Evolutionary conservation across 2,888 invertebrate species (phyloP).

Genomic region (Sinodicranocentrus sp.): DNA sequence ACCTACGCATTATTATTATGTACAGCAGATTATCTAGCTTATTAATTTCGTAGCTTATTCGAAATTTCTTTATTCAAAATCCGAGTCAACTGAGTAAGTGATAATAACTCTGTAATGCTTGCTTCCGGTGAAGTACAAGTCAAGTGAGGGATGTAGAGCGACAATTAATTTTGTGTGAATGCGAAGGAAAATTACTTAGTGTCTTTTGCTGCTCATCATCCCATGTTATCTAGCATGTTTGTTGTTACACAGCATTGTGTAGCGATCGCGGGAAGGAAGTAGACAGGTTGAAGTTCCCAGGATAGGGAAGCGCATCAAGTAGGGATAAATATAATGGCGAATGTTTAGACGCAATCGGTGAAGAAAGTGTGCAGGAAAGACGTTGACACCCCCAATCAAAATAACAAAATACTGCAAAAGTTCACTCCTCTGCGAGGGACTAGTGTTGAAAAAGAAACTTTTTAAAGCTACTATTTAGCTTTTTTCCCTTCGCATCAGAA

Average conservation of each 20-base stretch:
- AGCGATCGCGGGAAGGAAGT: constrained; percentile 45
- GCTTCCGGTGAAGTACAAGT: no score
- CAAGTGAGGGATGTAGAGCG: not conserved
- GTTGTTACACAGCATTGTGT: constrained; percentile 9
- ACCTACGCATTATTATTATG: no score
- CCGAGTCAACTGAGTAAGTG: no score
- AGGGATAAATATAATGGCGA: constrained; percentile 16
- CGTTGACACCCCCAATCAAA: constrained; percentile 48
- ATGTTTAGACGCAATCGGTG: constrained; percentile 17
- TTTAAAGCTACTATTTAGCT: no score
- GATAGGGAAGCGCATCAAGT: not conserved
- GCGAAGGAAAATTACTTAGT: constrained; percentile 17
- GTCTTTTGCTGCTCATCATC: not conserved
- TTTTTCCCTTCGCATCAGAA: no score
- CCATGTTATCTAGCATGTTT: no score
- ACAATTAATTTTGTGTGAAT: constrained; percentile 24
- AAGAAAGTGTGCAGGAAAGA: constrained; percentile 29
- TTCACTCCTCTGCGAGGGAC: constrained; percentile 14
- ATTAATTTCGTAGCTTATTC: no score
- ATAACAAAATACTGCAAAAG: constrained; percentile 6
- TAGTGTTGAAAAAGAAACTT: no score
- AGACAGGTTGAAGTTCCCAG: constrained; percentile 56
- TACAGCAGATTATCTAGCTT: no score
- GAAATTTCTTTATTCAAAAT: no score
- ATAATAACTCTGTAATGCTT: no score